Evolutionary conservation across 2,113 vertebrate species (phyloP).

Genomic region (Epinephelus lanceolatus): DNA sequence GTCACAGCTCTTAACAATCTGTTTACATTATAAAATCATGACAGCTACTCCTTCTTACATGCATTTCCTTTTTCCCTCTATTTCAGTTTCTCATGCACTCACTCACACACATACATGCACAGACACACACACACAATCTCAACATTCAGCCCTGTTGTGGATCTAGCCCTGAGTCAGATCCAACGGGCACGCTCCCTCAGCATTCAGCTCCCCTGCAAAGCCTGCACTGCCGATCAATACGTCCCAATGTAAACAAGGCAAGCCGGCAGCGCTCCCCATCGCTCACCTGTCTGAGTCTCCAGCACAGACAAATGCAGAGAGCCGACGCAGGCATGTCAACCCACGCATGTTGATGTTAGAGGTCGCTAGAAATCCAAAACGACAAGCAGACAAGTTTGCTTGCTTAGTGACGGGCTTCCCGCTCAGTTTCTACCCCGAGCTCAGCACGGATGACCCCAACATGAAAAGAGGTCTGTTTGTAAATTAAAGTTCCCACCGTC

Average conservation of each 20-base stretch:
- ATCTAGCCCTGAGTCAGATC: slow-evolving; percentile 30
- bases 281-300: slow-evolving; percentile 77
- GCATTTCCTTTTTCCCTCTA: neutral
- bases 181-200: slow-evolving; percentile 21
- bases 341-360: slow-evolving; percentile 56
- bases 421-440: slow-evolving; percentile 18
- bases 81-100: slow-evolving; percentile 1
- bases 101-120: neutral
- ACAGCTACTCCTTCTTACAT: neutral
- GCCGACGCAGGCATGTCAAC: slow-evolving; percentile 56
- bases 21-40: neutral
- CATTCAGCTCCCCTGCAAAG: slow-evolving; percentile 28
- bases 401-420: slow-evolving; percentile 6
- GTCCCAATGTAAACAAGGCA: slow-evolving; percentile 61
- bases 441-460: slow-evolving; percentile 13
- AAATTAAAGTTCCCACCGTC: slow-evolving; percentile 62
- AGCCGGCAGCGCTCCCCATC: slow-evolving; percentile 10
- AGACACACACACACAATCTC: neutral
- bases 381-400: slow-evolving; percentile 25
- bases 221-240: slow-evolving; percentile 38
- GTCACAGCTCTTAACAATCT: neutral
- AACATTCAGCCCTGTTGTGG: neutral
- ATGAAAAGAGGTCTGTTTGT: slow-evolving; percentile 15
- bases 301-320: slow-evolving; percentile 54
- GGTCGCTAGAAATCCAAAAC: slow-evolving; percentile 44